Percentiles rank a stretch among this genome's conserved stretches.
These are phyloP conservation scores for Ormyrus rosae DNA, from an alignment of 2,888 invertebrate species.

Conservation along the genomic window DNA sequence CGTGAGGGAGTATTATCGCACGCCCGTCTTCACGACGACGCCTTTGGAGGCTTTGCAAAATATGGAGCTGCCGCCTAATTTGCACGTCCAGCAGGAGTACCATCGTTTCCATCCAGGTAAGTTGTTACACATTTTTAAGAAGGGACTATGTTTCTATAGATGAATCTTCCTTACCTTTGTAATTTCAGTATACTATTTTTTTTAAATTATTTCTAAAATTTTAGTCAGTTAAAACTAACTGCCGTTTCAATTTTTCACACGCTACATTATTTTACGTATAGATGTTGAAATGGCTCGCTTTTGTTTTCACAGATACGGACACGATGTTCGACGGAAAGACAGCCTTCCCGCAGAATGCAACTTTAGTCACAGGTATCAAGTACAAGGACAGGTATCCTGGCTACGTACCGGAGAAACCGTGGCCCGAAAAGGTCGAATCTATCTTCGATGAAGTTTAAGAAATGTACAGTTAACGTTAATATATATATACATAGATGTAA, in stretches of 20 bases:
- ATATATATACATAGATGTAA: too few species aligned
- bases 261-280: too few species aligned
- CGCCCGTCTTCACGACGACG: conserved; percentile 82
- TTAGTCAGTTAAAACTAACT: too few species aligned
- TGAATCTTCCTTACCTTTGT: too few species aligned
- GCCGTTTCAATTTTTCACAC: too few species aligned
- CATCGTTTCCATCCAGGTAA: conserved; percentile 90
- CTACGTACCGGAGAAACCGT: conserved; percentile 81
- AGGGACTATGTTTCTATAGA: too few species aligned
- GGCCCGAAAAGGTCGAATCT: conserved; percentile 76
- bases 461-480: too few species aligned
- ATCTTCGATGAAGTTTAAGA: too few species aligned
- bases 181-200: too few species aligned
- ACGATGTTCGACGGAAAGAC: conserved; percentile 85
- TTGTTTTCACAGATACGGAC: conserved; percentile 79
- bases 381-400: conserved; percentile 89
- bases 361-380: conserved; percentile 89
- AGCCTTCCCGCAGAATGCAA: conserved; percentile 91
- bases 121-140: background rate
- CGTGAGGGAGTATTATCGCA: conserved; percentile 84
- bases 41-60: conserved; percentile 85
- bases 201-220: too few species aligned
- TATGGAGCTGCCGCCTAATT: conserved; percentile 89
- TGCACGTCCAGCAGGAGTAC: conserved; percentile 90
- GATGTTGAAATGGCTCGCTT: too few species aligned